Conservation (phyloP, 2,888 invertebrate genomes). For the Drosophila histrio region DNA sequence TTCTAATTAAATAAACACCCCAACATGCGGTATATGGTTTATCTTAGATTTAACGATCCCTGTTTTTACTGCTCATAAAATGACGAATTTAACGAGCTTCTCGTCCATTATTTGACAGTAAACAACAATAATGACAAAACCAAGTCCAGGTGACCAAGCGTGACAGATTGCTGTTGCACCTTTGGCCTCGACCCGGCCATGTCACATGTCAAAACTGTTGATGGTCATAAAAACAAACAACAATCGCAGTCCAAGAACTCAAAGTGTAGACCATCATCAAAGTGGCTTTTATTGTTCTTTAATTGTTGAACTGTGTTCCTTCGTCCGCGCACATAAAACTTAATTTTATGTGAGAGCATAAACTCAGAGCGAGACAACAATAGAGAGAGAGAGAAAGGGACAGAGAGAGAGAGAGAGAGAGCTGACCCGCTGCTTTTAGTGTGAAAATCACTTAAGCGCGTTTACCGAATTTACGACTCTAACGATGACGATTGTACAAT, state of each 20-base stretch:
- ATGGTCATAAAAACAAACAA: conserved; percentile 48
- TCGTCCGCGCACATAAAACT: conserved; percentile 62
- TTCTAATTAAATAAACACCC: conserved; percentile 65
- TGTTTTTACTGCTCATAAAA: conserved; percentile 75
- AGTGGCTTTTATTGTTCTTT: conserved; percentile 77
- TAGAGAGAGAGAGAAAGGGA: neutral
- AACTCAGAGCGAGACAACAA: conserved; percentile 25
- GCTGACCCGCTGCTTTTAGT: conserved; percentile 75
- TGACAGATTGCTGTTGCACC: conserved; percentile 65
- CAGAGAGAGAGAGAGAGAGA: conserved; percentile 37
- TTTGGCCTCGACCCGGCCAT: conserved; percentile 40
- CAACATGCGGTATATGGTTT: conserved; percentile 16
- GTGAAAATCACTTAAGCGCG: conserved; percentile 75
- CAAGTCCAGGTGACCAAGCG: conserved; percentile 59
- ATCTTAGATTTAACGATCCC: conserved; percentile 72
- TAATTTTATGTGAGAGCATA: conserved; percentile 61
- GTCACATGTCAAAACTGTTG: conserved; percentile 73
- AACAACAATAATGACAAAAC: conserved; percentile 46
- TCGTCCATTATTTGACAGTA: conserved; percentile 74
- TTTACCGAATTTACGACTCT: conserved; percentile 70
- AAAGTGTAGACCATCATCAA: conserved; percentile 53
- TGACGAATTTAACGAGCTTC: conserved; percentile 69
- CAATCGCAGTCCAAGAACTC: conserved; percentile 1
- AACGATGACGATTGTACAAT: conserved; percentile 51
- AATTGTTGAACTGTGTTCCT: conserved; percentile 77